phyloP scores from a whole-genome alignment of 2,888 invertebrate species.

The Cartodere bifasciata region DNA sequence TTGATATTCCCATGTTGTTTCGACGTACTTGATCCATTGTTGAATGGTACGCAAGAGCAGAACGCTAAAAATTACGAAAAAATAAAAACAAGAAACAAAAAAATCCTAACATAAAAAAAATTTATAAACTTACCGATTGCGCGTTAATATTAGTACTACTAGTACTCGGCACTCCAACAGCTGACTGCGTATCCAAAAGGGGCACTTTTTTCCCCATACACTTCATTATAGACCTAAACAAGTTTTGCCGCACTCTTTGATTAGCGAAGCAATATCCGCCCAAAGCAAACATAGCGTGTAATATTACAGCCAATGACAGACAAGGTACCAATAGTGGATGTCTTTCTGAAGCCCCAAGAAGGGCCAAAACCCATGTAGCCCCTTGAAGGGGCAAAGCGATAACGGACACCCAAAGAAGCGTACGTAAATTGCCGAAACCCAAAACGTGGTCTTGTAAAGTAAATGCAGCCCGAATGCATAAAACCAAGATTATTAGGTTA shows the following conservation, averaged over 20 bases:
- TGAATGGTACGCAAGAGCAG: constrained; percentile 70
- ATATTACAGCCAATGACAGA: constrained; percentile 61
- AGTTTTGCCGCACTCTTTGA: constrained; percentile 66
- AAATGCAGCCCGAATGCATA: constrained; percentile 83
- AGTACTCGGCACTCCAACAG: constrained; percentile 47
- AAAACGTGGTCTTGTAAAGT: constrained; percentile 81
- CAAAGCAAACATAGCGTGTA: constrained; percentile 73
- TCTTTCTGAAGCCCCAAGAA: constrained; percentile 63
- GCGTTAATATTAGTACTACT: constrained; percentile 65
- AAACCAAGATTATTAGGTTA: constrained; percentile 67
- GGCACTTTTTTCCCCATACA: constrained; percentile 76
- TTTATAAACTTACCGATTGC: constrained; percentile 37
- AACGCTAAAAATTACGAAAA: constrained; percentile 40
- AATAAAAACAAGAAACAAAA: constrained; percentile 5
- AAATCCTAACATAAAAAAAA: constrained; percentile 6
- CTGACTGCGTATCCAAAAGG: constrained; percentile 60
- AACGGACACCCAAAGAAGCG: constrained; percentile 77
- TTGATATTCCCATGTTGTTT: constrained; percentile 86
- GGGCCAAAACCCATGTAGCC: constrained; percentile 75
- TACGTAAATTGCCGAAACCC: constrained; percentile 72
- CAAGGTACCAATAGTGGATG: constrained; percentile 60
- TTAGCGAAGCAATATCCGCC: constrained; percentile 82
- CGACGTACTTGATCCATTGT: constrained; percentile 50
- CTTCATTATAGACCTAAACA: constrained; percentile 52
- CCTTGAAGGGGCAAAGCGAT: constrained; percentile 74